phyloP scores from a whole-genome alignment of 2,888 invertebrate species.

The Chalcosyrphus nemorum region DNA sequence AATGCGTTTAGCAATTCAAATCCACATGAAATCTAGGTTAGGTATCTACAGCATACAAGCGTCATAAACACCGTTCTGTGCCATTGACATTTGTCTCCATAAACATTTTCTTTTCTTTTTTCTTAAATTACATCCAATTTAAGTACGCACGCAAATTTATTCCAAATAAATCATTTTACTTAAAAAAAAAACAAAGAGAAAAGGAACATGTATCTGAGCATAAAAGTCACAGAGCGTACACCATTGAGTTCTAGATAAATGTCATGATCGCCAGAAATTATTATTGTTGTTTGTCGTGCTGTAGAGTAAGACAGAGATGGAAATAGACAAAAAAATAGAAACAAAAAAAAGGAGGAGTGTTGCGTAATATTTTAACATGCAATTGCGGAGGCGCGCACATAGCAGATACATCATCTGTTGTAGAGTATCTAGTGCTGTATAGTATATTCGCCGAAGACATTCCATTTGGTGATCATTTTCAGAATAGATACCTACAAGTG shows the following conservation, averaged over 20 bases:
- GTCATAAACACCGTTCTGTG: neutral
- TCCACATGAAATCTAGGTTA: neutral
- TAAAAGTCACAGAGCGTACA: too few relatives aligned
- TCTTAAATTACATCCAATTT: slow-evolving; percentile 39
- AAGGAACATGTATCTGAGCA: neutral
- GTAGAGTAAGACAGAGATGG: neutral
- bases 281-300: neutral
- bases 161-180: slow-evolving; percentile 54
- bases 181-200: slow-evolving; percentile 1
- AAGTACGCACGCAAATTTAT: slow-evolving; percentile 57
- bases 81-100: slow-evolving; percentile 41
- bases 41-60: neutral
- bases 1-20: neutral
- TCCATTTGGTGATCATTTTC: slow-evolving; percentile 34
- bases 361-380: slow-evolving; percentile 52
- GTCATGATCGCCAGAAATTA: slow-evolving; percentile 53
- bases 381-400: slow-evolving; percentile 38
- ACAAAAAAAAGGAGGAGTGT: slow-evolving; percentile 19
- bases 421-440: neutral
- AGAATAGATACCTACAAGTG: slow-evolving; percentile 3
- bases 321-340: slow-evolving; percentile 14
- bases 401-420: slow-evolving; percentile 47
- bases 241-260: slow-evolving; percentile 40
- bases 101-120: neutral
- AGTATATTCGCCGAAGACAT: slow-evolving; percentile 19